Base-by-base conservation (phyloP, 1,140 invertebrate species). In the Andrena cerasifolii region DNA sequence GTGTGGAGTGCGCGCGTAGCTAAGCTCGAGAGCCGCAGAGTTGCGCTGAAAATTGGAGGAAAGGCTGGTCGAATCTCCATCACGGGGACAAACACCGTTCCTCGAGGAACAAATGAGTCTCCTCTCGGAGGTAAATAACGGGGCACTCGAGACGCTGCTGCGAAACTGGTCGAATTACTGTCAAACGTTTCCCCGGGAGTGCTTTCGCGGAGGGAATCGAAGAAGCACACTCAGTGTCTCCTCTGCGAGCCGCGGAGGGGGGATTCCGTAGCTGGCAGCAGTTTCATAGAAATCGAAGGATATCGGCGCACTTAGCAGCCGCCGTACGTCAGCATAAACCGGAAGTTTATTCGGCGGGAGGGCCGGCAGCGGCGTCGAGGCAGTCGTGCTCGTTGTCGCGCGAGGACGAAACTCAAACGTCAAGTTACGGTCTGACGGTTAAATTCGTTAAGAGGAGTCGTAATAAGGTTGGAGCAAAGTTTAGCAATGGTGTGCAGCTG, bases 371-470 rank as follows among this genome's bases (percentile, higher is more conserved):
- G 31, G 7, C 49, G 65, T 59, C 59, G 62, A 43, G 75, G 51
- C 66, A 63, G 62, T 73, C 63, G 66, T 51, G 61, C 40, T 54
- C 18, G 40, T 59, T 62, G 36, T 54, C 59, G 47, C 51, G 26
- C 58, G 56, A 45, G 63, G 16, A 78, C 70, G 80, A 89, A 90
- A 90, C 87, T 90, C 88, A 90, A 90, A 90, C 83, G 89, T 89
- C 85, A 86, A 87, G 87, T 88, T 89, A 84, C 86, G 79, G 80
- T 83, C 85, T 87, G 87, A 89, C 85, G 85, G 85, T 87, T 90
- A 88, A 90, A 90, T 90, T 90, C 87, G 89, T 90, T 89, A 89
- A 89, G 87, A 87, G 83, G 72, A 90, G 80, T 90, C 84, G 87
- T 90, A 89, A 90, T 89, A 89, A 90, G 88, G 86, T 89, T 89